Conservation (phyloP, 2,888 invertebrate species). For the Nesidiocoris tenuis region DNA sequence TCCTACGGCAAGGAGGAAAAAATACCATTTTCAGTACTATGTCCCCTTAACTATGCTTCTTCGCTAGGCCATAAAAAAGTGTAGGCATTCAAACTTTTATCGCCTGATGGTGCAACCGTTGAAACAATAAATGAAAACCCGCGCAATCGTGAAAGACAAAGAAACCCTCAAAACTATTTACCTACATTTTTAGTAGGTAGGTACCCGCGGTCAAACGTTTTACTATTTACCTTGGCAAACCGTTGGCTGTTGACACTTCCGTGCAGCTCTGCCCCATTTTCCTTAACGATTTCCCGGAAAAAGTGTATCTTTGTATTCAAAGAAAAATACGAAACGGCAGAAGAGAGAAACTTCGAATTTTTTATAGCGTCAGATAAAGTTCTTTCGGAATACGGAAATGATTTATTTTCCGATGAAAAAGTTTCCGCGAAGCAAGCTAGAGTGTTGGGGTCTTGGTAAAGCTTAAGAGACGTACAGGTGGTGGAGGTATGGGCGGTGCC, state of each 20-base stretch:
- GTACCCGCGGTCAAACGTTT: neutral
- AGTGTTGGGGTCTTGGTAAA: neutral
- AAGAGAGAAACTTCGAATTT: neutral
- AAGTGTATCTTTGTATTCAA: neutral
- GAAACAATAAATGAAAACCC: no score
- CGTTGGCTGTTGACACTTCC: neutral
- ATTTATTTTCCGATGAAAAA: slow-evolving; percentile 18
- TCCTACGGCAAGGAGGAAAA: no score
- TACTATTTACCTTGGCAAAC: neutral
- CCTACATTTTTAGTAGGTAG: no score
- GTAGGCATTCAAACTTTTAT: no score
- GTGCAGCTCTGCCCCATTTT: neutral
- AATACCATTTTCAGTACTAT: no score
- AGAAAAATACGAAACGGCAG: neutral
- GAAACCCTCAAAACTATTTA: no score
- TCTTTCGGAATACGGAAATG: slow-evolving; percentile 16
- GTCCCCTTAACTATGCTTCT: no score
- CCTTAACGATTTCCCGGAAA: neutral
- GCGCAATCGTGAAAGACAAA: no score
- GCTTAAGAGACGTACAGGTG: neutral
- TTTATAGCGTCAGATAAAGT: neutral
- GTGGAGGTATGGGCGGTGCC: neutral
- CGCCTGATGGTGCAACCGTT: no score
- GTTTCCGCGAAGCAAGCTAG: neutral
- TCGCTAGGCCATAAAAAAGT: no score